Evolutionary conservation across 2,888 invertebrate genomes (phyloP).

Genomic region (Yponomeuta malinellus): DNA sequence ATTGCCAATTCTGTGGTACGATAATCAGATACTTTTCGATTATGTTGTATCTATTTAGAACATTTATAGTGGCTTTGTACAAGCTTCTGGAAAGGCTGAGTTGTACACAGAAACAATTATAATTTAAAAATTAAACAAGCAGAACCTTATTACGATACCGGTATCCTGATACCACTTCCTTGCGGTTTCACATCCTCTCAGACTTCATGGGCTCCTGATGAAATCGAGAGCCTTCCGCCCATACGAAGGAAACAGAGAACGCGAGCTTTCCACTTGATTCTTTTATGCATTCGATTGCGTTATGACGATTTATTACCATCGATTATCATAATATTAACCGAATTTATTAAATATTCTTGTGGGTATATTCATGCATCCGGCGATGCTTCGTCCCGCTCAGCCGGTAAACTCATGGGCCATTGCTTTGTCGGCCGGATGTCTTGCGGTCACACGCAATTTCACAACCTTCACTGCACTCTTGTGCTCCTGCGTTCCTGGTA

Average conservation of each 20-base stretch:
- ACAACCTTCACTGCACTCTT: slow-evolving; percentile 56
- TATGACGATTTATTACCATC: neutral
- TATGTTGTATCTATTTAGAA: neutral
- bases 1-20: slow-evolving; percentile 24
- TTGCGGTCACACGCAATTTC: slow-evolving; percentile 74
- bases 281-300: neutral
- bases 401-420: slow-evolving; percentile 38
- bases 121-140: slow-evolving; percentile 8
- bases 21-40: slow-evolving; percentile 55
- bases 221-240: slow-evolving; percentile 5
- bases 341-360: neutral
- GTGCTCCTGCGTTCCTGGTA: slow-evolving; percentile 49
- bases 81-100: neutral
- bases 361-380: slow-evolving; percentile 60
- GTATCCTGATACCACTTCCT: slow-evolving; percentile 24
- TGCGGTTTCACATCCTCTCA: slow-evolving; percentile 36
- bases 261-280: neutral
- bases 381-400: slow-evolving; percentile 45
- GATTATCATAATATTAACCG: slow-evolving; percentile 8
- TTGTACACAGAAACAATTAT: neutral
- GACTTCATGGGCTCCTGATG: slow-evolving; percentile 19
- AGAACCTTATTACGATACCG: neutral
- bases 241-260: neutral
- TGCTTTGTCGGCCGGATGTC: slow-evolving; percentile 68
- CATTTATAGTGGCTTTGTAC: no score